Conservation (phyloP, 2,797 vertebrate species). For the Anableps anableps region DNA sequence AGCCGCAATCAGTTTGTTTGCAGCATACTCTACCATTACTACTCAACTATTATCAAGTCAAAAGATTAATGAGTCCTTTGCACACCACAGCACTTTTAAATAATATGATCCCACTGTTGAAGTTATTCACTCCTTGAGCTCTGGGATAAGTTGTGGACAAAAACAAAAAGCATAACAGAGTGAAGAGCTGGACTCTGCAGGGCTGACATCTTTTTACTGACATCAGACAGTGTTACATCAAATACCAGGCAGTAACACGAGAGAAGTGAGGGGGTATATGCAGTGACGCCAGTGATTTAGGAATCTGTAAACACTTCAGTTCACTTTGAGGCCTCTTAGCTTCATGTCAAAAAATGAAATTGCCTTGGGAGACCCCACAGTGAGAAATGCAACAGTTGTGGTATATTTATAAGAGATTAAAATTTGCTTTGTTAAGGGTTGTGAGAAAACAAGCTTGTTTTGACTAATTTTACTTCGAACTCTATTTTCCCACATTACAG, state of each 20-base stretch:
- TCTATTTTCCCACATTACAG: conserved; percentile 24
- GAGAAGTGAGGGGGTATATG: conserved; percentile 21
- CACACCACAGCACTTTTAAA: conserved; percentile 38
- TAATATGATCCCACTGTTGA: conserved; percentile 29
- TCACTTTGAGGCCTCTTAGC: conserved; percentile 34
- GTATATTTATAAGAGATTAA: conserved; percentile 48
- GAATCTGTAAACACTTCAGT: conserved; percentile 58
- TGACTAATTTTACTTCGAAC: conserved; percentile 47
- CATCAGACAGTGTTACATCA: conserved; percentile 47
- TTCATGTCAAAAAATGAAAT: conserved; percentile 21
- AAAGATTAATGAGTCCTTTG: conserved; percentile 39
- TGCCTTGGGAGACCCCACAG: conserved; percentile 10
- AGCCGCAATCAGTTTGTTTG: background rate
- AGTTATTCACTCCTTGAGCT: conserved; percentile 41
- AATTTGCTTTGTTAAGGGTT: conserved; percentile 27
- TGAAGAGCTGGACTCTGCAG: conserved; percentile 12
- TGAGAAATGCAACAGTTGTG: conserved; percentile 28
- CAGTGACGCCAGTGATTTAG: conserved; percentile 39
- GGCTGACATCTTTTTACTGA: conserved; percentile 41
- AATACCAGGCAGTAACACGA: conserved; percentile 36
- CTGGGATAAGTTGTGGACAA: conserved; percentile 31
- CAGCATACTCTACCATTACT: conserved; percentile 6
- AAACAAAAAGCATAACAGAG: conserved; percentile 38
- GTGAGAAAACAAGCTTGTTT: conserved; percentile 37
- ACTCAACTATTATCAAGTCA: conserved; percentile 29